Percentiles rank a stretch among this genome's conserved stretches.
These are phyloP conservation scores for Hypotaenidia okinawae DNA, from an alignment of 2,797 vertebrate genomes.

Conservation along the genomic window DNA sequence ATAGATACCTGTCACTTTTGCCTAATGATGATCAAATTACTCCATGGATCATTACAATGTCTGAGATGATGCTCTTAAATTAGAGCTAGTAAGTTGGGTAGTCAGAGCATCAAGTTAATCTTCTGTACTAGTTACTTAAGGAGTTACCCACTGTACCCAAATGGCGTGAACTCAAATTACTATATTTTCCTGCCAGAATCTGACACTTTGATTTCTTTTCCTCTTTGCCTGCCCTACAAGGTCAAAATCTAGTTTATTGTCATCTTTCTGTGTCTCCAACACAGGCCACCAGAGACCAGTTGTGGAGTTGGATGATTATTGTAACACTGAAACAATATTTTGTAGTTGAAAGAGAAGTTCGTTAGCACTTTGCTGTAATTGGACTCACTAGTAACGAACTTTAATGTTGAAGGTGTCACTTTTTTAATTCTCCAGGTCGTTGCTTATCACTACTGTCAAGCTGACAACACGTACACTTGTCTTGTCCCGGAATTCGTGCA, in stretches of 20 bases:
- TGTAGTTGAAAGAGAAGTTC: not conserved
- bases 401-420: not conserved
- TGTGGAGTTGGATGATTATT: not conserved
- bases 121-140: not conserved
- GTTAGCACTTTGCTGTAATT: not conserved
- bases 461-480: conserved; percentile 97
- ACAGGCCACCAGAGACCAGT: not conserved
- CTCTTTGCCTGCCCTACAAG: not conserved
- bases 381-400: not conserved
- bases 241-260: not conserved
- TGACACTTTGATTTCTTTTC: not conserved
- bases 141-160: not conserved
- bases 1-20: not conserved
- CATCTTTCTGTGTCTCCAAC: not conserved
- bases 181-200: not conserved
- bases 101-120: not conserved
- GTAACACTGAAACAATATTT: not conserved
- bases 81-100: not conserved
- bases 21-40: not conserved
- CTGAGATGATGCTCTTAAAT: not conserved
- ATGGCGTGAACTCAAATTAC: not conserved
- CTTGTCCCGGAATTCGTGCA: conserved; percentile 97
- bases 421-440: conserved; percentile 83
- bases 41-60: not conserved
- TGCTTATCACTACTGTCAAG: conserved; percentile 98